Evolutionary conservation across 2,888 invertebrate species (phyloP).

Genomic region (Choreutis nemorana): DNA sequence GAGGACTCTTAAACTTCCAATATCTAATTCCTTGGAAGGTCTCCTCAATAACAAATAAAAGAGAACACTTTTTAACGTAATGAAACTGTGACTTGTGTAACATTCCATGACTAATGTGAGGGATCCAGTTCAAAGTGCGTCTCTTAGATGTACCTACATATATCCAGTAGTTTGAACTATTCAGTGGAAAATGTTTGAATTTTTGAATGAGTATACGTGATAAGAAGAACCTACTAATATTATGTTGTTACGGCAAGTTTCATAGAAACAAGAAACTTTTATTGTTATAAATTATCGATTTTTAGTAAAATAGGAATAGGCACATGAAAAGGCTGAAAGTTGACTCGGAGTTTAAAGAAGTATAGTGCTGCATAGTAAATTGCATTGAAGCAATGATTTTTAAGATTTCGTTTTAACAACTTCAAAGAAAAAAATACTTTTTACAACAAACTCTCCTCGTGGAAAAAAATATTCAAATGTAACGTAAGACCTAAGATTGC

Average conservation of each 20-base stretch:
- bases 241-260: slow-evolving; percentile 53
- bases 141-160: too few relatives aligned
- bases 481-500: too few relatives aligned
- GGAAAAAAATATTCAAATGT: too few relatives aligned
- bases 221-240: slow-evolving; percentile 58
- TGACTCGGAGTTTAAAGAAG: slow-evolving; percentile 45
- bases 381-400: too few relatives aligned
- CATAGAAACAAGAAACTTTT: slow-evolving; percentile 56
- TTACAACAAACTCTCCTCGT: too few relatives aligned
- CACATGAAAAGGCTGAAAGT: slow-evolving; percentile 59
- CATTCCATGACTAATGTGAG: too few relatives aligned
- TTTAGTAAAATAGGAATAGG: slow-evolving; percentile 58
- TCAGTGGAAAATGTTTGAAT: too few relatives aligned
- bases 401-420: too few relatives aligned
- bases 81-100: slow-evolving; percentile 29
- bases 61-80: slow-evolving; percentile 18
- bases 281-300: slow-evolving; percentile 54
- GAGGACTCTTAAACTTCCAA: slow-evolving; percentile 40
- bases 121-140: too few relatives aligned
- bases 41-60: slow-evolving; percentile 35
- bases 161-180: too few relatives aligned
- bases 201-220: slow-evolving; percentile 65
- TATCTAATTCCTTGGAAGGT: slow-evolving; percentile 48
- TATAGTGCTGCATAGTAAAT: too few relatives aligned
- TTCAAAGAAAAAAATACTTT: too few relatives aligned